Evolutionary conservation across 64 coral and sea anemone species (phyloP), one percentile per base, ranked within the genome.

Genomic region (Stichodactyla mertensii): DNA sequence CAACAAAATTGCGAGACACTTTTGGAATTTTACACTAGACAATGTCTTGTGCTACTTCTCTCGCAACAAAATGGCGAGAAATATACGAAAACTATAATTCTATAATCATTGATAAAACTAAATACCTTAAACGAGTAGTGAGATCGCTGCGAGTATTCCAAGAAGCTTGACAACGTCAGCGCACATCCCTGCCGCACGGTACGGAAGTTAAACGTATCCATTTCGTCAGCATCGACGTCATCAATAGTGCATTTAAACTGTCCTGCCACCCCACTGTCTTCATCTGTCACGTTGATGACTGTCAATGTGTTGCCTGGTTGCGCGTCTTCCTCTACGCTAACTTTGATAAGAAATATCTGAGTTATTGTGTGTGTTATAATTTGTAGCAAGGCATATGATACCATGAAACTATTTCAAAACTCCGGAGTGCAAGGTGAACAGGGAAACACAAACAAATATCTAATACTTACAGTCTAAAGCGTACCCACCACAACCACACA

Each of bases 211-310:
- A 94, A 94, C 61, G 85, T 94, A 20, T 89, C 92, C 84, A 94
- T 90, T 18, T 86, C 89, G 7, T 89, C 85, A 52, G 85, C 16
- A 31, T 94, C 92, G 60, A 90, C 83, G 22, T 94, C 77, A 10
- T 94, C 92, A 56, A 90, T 90, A 22, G 64, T 90, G 26, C 92
- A 94, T 6, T 56, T 77, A 59, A 90, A 87, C 77, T 90, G 84
- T 11, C 92, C 92, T 27, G 84, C 83, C 54, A 54, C 22, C 6
- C 89, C 92, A 16, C 62, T 51, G 56, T 94, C 92, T 80, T 94
- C 88, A 71, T 91, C 89, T 55, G 89, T 86, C 22, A 84, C 61
- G 36, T 86, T 62, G 9, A 91, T 74, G 55, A 69, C 52, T 16
- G 89, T 79, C 28, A 91, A 56, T 19, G 77, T 91, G 51, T 71